Evolutionary conservation across 2,797 vertebrate species (phyloP), one percentile per base, ranked within the genome.

Genomic region (Euthynnus affinis): DNA sequence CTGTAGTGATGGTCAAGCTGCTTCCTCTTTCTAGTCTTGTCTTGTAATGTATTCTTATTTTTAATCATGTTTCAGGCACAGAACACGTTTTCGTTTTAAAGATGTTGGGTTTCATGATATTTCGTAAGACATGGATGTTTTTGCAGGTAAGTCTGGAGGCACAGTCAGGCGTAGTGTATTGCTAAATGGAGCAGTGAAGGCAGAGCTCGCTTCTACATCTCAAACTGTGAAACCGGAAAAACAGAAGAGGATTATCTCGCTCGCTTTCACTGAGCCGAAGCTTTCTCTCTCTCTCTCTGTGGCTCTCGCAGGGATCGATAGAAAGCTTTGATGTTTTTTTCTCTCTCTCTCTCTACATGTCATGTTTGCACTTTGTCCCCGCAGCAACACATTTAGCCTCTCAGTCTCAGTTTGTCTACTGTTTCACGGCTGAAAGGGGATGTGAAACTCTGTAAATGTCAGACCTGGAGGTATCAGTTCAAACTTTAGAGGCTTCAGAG

Each of bases 401-500:
- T 48, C 15, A 22, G 8, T 8, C 32, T 37, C 29, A 32, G 40
- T 8, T 37, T 4, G 27, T 66, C 9, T 20, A 4, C 18, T 55
- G 61, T 56, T 58, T 75, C 13, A 3, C 18, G 14, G 29, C 15
- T 25, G 51, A 32, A 49, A 13, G 13, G 17, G 17, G 67, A 75
- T 27, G 75, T 62, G 75, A 27, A 81, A 62, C 3, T 32, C 6
- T 17, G 17, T 23, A 49, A 69, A 75, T 63, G 56, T n/a, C 62
- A 56, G 52, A 27, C 20, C n/a, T 0, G 3, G 63, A 63, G 57
- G 22, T 48, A 34, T 69, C 49, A 6, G 6, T 49, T 72, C 27
- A 3, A 40, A 37, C 25, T 15, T 57, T 37, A 5, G 23, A 46
- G 46, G 37, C 14, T 7, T 3, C 14, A 27, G 20, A 42, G 40